Conservation (phyloP, 1,140 invertebrate species). For the Lutraria rhynchaena region DNA sequence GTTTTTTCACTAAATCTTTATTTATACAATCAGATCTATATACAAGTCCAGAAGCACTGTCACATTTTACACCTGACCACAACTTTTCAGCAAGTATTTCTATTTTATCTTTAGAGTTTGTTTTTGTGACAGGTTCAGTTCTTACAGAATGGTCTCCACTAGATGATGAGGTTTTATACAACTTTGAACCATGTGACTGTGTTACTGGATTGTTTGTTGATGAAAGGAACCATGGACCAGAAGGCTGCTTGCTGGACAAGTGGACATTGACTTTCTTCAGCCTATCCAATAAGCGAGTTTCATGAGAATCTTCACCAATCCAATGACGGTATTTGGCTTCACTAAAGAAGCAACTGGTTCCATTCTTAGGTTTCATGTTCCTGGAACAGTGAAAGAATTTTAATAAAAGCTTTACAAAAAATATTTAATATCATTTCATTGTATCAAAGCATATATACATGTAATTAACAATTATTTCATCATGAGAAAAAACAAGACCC, state of each 20-base stretch:
- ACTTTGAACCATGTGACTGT: neutral
- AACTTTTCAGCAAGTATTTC: no score
- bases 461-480: no score
- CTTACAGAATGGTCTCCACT: no score
- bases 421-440: no score
- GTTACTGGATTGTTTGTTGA: neutral
- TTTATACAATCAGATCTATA: no score
- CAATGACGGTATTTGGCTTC: conserved; percentile 22
- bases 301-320: conserved; percentile 35
- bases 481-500: no score
- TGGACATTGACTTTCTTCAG: conserved; percentile 6
- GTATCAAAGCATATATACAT: no score
- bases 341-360: conserved; percentile 17
- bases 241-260: neutral
- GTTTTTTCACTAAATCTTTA: no score
- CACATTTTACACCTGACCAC: no score
- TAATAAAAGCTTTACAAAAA: no score
- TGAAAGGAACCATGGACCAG: neutral
- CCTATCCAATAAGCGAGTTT: conserved; percentile 21
- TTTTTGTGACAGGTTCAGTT: neutral
- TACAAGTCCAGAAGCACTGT: no score
- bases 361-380: conserved; percentile 33
- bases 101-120: neutral
- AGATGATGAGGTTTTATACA: neutral
- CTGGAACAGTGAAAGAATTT: conserved; percentile 11